Evolutionary conservation across 2,113 vertebrate genomes (phyloP).

Genomic region (Hydrolagus affinis): DNA sequence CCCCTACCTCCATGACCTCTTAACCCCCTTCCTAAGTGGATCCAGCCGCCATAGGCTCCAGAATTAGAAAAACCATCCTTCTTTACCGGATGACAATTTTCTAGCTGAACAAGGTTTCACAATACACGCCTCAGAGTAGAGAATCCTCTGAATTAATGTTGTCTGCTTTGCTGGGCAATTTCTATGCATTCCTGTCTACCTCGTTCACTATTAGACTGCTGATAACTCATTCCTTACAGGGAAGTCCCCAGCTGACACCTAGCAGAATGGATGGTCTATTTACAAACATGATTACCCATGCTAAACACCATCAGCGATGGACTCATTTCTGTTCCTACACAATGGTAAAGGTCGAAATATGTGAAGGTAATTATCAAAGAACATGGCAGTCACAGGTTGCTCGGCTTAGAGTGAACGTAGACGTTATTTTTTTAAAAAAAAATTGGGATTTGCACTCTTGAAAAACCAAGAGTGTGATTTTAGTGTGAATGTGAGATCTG

Average conservation of each 20-base stretch:
- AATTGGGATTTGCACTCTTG: background rate
- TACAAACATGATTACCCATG: background rate
- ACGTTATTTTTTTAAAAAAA: background rate
- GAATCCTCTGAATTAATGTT: background rate
- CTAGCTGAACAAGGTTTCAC: background rate
- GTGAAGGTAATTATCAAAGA: background rate
- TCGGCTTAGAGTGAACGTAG: background rate
- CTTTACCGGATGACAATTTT: background rate
- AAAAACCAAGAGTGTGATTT: background rate
- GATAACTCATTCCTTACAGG: conserved; percentile 12
- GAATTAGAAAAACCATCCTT: background rate
- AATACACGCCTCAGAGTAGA: background rate
- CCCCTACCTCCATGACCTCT: too few relatives aligned
- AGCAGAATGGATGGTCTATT: conserved; percentile 9
- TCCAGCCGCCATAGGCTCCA: too few relatives aligned
- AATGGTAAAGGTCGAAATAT: background rate
- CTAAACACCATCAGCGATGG: background rate
- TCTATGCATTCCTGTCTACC: background rate
- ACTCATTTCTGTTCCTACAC: background rate
- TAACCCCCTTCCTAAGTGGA: too few relatives aligned
- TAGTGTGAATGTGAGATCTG: background rate
- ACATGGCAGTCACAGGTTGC: background rate
- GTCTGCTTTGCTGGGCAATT: conserved; percentile 8
- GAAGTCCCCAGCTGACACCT: background rate
- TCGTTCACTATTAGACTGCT: background rate